Evolutionary conservation across 1,140 invertebrate species (phyloP), one percentile per base, ranked within the genome.

Genomic region (Drosophila elegans): DNA sequence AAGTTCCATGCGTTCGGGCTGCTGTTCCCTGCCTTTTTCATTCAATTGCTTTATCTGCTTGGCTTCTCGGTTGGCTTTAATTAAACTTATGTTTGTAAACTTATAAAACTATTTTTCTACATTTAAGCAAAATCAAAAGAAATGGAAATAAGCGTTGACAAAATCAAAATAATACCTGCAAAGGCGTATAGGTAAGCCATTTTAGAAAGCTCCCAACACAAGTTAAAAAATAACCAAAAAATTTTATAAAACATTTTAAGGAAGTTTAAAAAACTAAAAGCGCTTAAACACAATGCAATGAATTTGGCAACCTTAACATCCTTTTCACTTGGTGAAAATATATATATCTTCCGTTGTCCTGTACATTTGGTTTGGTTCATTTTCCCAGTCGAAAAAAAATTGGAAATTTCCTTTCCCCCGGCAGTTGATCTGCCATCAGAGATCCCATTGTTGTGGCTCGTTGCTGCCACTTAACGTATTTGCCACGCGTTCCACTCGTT

Each of bases 381-480:
- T 46, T 46, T n/a, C 25, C 11, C 16, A 1, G 1, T 9, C 12
- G 21, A 10, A 27, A 21, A 61, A 57, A 57, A 57, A 4, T 32
- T 34, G 6, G 41, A 16, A 32, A 12, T 41, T 12, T 39, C 29
- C 16, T 21, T 21, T n/a, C 63, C 44, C 0, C 13, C 21, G 51
- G 54, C 63, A 48, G 34, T 49, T 13, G 34, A 56, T 11, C 25
- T 27, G 48, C 45, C n/a, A 48, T 25, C 36, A 38, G 36, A 10
- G 42, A n/a, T 10, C 29, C 53, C 56, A 75, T 75, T 53, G 73
- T 67, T 66, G 32, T 34, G 29, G 48, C 53, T 57, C 41, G n/a
- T 56, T 48, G 67, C 44, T 71, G 73, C 72, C 72, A 75, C 73
- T 75, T 75, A 67, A 75, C 61, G 63, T 59, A 75, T 53, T 59